These are phyloP conservation scores for Spialia ferax DNA, from an alignment of 2,888 invertebrate species.

Conservation along the genomic window DNA sequence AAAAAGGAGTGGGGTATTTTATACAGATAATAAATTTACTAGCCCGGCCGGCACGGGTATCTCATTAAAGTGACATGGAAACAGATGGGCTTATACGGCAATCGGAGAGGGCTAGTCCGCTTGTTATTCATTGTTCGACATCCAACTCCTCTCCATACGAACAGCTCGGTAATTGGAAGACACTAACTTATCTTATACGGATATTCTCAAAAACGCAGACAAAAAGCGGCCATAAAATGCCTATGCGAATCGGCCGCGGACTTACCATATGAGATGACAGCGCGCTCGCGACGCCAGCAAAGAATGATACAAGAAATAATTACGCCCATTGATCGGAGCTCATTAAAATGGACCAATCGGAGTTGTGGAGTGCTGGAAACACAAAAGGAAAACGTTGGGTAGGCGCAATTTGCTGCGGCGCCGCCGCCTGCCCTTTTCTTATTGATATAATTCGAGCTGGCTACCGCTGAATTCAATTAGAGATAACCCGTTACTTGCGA, in stretches of 20 bases:
- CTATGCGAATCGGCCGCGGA: constrained; percentile 49
- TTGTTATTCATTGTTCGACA: constrained; percentile 70
- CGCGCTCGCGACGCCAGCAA: constrained; percentile 70
- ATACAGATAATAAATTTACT: constrained; percentile 39
- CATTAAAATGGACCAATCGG: constrained; percentile 81
- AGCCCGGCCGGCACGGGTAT: constrained; percentile 45
- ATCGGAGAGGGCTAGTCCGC: constrained; percentile 54
- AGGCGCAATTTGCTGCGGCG: constrained; percentile 78
- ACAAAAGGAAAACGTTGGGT: constrained; percentile 71
- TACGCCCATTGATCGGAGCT: constrained; percentile 84
- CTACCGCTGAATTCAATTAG: constrained; percentile 76
- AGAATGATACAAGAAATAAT: constrained; percentile 83
- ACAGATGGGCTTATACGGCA: constrained; percentile 63
- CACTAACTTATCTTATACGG: constrained; percentile 62
- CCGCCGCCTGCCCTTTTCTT: constrained; percentile 73
- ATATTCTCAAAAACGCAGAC: constrained; percentile 73
- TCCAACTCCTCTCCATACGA: constrained; percentile 53
- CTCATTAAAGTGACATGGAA: constrained; percentile 69
- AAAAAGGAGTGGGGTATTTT: constrained; percentile 18
- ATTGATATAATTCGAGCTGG: constrained; percentile 73
- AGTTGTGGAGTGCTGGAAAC: constrained; percentile 54
- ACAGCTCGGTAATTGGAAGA: constrained; percentile 68
- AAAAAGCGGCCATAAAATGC: constrained; percentile 61
- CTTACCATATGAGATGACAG: constrained; percentile 72
- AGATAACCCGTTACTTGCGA: constrained; percentile 62